Conservation (phyloP, 2,113 vertebrate genomes). For the Heteronetta atricapilla region DNA sequence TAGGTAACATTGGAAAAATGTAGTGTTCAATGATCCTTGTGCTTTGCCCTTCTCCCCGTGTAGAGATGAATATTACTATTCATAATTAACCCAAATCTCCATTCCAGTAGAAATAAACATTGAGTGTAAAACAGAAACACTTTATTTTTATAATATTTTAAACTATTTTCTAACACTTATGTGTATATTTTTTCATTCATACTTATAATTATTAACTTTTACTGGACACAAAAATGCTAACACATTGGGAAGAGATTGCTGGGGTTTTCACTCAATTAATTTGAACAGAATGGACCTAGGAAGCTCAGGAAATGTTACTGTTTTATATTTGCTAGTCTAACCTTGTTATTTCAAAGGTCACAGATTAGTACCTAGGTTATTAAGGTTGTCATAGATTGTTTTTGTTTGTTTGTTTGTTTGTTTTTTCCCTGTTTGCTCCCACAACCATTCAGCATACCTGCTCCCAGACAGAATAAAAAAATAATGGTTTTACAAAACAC, state of each 20-base stretch:
- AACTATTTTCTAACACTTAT: not conserved
- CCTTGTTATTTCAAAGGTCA: not conserved
- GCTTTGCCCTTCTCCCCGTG: slow-evolving; percentile 52
- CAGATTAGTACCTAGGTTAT: not conserved
- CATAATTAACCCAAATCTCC: not conserved
- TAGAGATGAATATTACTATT: slow-evolving; percentile 1
- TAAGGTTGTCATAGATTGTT: not conserved
- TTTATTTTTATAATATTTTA: not conserved
- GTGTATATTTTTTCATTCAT: not conserved
- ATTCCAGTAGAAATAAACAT: not conserved
- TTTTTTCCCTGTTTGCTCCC: not conserved
- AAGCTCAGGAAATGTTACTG: not conserved
- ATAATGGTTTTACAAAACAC: not conserved
- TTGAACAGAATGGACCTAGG: not conserved
- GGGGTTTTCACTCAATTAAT: not conserved
- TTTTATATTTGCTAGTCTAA: not conserved
- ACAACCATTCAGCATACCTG: not conserved
- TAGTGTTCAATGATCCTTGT: slow-evolving; percentile 73
- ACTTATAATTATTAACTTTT: not conserved
- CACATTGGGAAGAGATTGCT: not conserved
- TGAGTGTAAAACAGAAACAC: not conserved
- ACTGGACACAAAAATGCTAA: not conserved
- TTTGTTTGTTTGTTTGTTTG: not conserved
- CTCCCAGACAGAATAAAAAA: not conserved
- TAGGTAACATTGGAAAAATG: slow-evolving; percentile 65